Conservation (phyloP, 2,888 invertebrate species). For the Amiota minor region DNA sequence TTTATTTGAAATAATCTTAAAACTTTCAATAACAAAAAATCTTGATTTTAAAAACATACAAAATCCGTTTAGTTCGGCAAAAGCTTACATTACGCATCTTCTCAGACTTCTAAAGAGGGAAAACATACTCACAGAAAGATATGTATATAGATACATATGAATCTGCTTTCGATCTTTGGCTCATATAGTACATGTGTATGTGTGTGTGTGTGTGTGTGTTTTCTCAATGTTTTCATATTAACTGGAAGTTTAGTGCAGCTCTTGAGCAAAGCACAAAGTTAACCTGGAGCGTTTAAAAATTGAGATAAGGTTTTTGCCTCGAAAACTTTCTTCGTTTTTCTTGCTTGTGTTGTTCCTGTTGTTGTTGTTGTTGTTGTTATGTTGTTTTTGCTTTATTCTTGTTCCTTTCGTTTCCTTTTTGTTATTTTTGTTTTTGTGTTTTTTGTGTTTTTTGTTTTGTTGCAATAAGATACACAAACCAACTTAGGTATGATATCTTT, state of each 20-base stretch:
- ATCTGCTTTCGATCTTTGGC: neutral
- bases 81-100: neutral
- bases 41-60: too few species aligned
- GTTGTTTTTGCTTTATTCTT: slow-evolving; percentile 31
- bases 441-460: slow-evolving; percentile 53
- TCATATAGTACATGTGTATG: neutral
- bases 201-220: neutral
- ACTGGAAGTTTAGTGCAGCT: slow-evolving; percentile 44
- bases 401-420: slow-evolving; percentile 39
- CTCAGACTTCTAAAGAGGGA: neutral
- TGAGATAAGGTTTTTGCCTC: slow-evolving; percentile 73
- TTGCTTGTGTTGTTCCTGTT: slow-evolving; percentile 24
- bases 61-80: neutral
- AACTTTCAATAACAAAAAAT: neutral
- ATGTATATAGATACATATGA: neutral
- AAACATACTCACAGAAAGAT: neutral
- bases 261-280: slow-evolving; percentile 46
- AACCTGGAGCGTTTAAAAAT: slow-evolving; percentile 65
- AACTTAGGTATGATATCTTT: slow-evolving; percentile 66
- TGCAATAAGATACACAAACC: slow-evolving; percentile 48
- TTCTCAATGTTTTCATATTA: slow-evolving; percentile 50
- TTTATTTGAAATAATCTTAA: neutral
- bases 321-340: slow-evolving; percentile 66
- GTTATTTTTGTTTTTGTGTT: slow-evolving; percentile 41
- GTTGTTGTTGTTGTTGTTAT: slow-evolving; percentile 33